Evolutionary conservation across 2,113 vertebrate species (phyloP), one percentile per base, ranked within the genome.

Genomic region (Sarotherodon lohbergeri): DNA sequence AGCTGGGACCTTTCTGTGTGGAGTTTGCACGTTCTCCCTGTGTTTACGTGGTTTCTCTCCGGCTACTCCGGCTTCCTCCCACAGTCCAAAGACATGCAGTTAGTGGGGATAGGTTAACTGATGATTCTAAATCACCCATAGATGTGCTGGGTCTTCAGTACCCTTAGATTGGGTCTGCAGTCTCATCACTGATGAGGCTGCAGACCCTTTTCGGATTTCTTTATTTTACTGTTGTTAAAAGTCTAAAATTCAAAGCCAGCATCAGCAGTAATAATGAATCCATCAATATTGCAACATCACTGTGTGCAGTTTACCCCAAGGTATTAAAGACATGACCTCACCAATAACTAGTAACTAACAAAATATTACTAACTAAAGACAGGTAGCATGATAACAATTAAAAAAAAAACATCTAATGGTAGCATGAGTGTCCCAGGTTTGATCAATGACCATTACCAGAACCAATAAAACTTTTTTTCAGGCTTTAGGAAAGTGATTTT

Each of bases 101-200:
- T 63, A 63, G 59, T 63, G 59, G 29, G 59, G 29, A 63, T 19
- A 63, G 59, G 29, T 36, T 63, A 63, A 19, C 16, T 36, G 59
- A 11, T 63, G 59, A 63, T 4, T 63, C 29, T 36, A 63, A 63
- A 36, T 63, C 34, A 36, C 29, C 29, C 34, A 63, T 63, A 63
- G 59, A 36, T 36, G 9, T n/a, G 61, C 32, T 36, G 32, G 61
- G 17, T 36, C 6, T 36, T 12, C 17, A 66, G 17, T n/a, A 11
- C 0, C 3, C 36, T 39, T 43, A 14, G 0, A 63, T 6, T 63
- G 16, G 27, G 27, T 27, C 27, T 27, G 27, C 27, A 27, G 27
- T 27, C 27, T 27, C 27, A 27, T 27, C 27, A 27, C 4, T 27
- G 27, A 27, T 27, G 27, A 27, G 27, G 27, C 27, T 27, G 27